phyloP scores from a whole-genome alignment of 2,888 invertebrate species.

The Scrobipalpa costella region DNA sequence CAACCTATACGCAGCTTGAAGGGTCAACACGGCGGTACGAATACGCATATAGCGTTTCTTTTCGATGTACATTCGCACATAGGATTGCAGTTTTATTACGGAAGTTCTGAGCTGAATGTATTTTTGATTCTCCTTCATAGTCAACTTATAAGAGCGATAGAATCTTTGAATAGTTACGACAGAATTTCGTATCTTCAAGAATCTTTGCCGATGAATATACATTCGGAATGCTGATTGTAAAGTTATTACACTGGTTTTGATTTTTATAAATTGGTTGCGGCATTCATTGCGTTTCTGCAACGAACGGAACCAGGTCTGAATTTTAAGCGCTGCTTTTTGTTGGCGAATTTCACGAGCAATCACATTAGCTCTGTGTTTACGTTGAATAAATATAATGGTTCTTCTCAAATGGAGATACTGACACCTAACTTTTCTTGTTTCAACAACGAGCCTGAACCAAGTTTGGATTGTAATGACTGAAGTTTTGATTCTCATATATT shows the following conservation, averaged over 20 bases:
- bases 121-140: conserved; percentile 36
- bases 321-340: conserved; percentile 51
- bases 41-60: conserved; percentile 54
- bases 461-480: conserved; percentile 65
- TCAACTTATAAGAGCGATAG: conserved; percentile 58
- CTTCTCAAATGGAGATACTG: conserved; percentile 50
- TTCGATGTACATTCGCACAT: conserved; percentile 50
- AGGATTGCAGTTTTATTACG: conserved; percentile 48
- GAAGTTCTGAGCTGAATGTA: conserved; percentile 38
- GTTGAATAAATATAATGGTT: conserved; percentile 58
- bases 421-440: conserved; percentile 45
- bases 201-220: conserved; percentile 50
- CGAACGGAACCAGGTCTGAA: conserved; percentile 67
- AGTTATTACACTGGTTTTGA: conserved; percentile 50
- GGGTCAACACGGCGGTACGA: conserved; percentile 46
- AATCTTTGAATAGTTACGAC: conserved; percentile 61
- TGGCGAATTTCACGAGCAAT: conserved; percentile 39
- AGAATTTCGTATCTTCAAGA: conserved; percentile 43
- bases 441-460: conserved; percentile 52
- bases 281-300: conserved; percentile 48
- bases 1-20: conserved; percentile 67
- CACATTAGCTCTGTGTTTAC: conserved; percentile 54
- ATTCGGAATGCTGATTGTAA: conserved; percentile 66
- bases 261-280: conserved; percentile 47
- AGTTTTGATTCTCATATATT: conserved; percentile 51